phyloP scores from a whole-genome alignment of 2,888 invertebrate genomes.

The Exephanes ischioxanthus region DNA sequence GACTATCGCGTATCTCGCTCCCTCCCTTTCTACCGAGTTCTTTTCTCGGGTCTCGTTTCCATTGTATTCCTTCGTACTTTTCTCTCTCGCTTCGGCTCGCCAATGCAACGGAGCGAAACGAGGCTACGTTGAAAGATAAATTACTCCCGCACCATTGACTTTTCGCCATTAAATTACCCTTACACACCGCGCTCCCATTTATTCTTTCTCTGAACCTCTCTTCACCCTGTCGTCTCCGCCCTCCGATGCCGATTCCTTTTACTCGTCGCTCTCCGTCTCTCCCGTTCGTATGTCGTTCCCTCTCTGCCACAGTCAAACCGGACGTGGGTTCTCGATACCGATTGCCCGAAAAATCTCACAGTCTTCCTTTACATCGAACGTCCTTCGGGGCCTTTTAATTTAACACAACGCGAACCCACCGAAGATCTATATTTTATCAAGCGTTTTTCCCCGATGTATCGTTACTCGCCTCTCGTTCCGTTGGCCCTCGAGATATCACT shows the following conservation, averaged over 20 bases:
- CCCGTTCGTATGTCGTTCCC: not conserved
- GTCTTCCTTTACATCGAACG: not conserved
- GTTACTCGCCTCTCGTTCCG: not conserved
- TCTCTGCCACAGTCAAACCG: not conserved
- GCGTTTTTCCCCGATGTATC: not conserved
- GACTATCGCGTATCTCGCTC: constrained; percentile 37
- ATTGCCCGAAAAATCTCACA: constrained; percentile 27
- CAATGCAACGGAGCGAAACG: constrained; percentile 59
- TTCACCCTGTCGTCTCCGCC: not conserved
- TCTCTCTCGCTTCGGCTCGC: not conserved
- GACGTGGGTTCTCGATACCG: constrained; percentile 39
- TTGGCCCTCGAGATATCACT: not conserved
- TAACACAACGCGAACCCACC: not conserved
- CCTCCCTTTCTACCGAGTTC: not conserved
- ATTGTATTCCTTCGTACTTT: constrained; percentile 7
- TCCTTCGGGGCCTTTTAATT: not conserved
- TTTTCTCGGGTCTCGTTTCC: constrained; percentile 25
- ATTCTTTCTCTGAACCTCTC: constrained; percentile 23
- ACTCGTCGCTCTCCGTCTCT: not conserved
- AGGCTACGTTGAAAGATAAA: constrained; percentile 73
- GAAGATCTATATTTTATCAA: constrained; percentile 10
- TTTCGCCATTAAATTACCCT: constrained; percentile 77
- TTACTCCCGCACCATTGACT: constrained; percentile 75
- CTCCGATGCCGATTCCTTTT: not conserved
- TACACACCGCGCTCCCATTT: constrained; percentile 41